A percentile compares a stretch with the other conserved stretches of the same genome.
Evolutionary conservation across 1,140 invertebrate genomes (phyloP).

Genomic region (Penaeus japonicus): DNA sequence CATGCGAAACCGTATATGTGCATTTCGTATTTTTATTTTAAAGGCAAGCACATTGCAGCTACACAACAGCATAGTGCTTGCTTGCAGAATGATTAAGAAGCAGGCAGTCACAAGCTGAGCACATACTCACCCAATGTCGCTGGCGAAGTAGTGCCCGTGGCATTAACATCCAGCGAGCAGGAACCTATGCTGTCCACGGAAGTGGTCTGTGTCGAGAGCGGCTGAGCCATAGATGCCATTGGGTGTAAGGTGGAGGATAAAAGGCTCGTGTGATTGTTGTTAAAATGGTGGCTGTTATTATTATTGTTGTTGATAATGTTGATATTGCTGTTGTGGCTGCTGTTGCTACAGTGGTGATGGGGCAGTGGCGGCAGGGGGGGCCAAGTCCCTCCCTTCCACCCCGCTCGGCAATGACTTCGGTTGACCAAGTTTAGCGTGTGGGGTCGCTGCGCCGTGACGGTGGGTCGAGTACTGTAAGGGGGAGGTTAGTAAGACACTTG

Average conservation of each 20-base stretch:
- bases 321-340: background rate
- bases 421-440: conserved; percentile 48
- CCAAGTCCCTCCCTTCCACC: conserved; percentile 40
- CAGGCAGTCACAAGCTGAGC: no score
- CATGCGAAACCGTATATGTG: no score
- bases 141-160: conserved; percentile 44
- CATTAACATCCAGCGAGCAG: conserved; percentile 48
- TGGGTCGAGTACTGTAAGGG: conserved; percentile 41
- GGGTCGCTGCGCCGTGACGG: conserved; percentile 42
- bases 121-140: conserved; percentile 48
- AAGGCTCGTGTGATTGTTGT: no score
- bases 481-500: conserved; percentile 29
- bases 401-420: conserved; percentile 27
- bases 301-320: no score
- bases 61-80: no score
- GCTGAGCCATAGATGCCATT: background rate
- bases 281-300: no score
- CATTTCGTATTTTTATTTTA: no score
- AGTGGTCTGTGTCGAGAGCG: conserved; percentile 41
- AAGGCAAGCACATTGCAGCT: no score
- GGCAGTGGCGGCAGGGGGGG: conserved; percentile 6
- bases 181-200: conserved; percentile 50
- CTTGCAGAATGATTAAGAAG: no score
- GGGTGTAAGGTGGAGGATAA: no score
- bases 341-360: conserved; percentile 19